A percentile compares a stretch with the other conserved stretches of the same genome.
phyloP scores from a whole-genome alignment of 2,113 vertebrate genomes.

The Podarcis cretensis region DNA sequence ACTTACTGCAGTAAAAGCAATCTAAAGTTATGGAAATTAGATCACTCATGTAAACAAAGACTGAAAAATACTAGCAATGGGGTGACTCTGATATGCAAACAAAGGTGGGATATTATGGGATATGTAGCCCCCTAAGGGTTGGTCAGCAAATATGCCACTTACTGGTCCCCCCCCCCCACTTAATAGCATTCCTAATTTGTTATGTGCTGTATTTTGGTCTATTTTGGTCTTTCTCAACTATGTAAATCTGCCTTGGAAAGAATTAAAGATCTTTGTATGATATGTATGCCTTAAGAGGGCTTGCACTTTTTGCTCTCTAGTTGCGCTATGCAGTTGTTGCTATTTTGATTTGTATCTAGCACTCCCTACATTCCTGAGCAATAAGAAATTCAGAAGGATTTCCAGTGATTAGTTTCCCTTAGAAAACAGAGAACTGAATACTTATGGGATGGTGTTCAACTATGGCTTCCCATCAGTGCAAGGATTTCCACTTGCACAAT shows the following conservation, averaged over 20 bases:
- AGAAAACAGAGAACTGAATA: not conserved
- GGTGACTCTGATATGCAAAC: not conserved
- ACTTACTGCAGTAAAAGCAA: not conserved
- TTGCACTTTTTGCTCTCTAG: not conserved
- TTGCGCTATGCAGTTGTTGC: not conserved
- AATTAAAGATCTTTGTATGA: not conserved
- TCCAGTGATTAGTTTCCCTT: not conserved
- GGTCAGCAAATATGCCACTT: conserved; percentile 11
- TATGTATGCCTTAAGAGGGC: conserved; percentile 9
- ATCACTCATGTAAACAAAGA: not conserved
- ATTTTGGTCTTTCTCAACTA: conserved; percentile 21
- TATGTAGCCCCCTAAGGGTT: not conserved
- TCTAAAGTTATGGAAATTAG: not conserved
- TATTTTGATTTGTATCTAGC: not conserved
- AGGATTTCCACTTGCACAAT: too few species aligned
- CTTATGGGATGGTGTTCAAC: not conserved
- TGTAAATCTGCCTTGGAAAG: conserved; percentile 30
- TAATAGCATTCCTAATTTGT: conserved; percentile 40
- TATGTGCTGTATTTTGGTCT: conserved; percentile 39
- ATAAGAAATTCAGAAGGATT: not conserved
- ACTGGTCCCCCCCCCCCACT: not conserved
- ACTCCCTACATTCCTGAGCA: not conserved
- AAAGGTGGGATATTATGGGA: not conserved
- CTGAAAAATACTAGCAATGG: not conserved
- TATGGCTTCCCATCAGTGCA: too few species aligned